Evolutionary conservation across 2,888 invertebrate species (phyloP).

Genomic region (Thereva unica): DNA sequence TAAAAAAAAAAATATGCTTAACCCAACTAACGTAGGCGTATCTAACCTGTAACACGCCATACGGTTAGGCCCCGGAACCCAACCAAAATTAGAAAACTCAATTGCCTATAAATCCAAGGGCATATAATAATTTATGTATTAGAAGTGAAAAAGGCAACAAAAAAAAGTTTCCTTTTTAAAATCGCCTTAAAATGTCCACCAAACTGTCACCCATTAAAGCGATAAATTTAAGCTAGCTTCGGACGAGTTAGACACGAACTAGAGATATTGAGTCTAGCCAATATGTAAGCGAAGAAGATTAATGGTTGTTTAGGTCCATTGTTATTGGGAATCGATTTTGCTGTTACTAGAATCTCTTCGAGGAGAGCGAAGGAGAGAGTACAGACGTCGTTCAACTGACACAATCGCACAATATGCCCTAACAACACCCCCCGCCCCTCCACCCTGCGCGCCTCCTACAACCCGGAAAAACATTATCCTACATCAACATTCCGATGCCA

Average conservation of each 20-base stretch:
- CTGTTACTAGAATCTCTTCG: slow-evolving; percentile 41
- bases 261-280: slow-evolving; percentile 31
- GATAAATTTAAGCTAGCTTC: slow-evolving; percentile 32
- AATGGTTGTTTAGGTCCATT: slow-evolving; percentile 47
- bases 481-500: slow-evolving; percentile 36
- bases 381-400: slow-evolving; percentile 26
- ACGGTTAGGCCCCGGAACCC: no score
- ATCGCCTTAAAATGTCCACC: slow-evolving; percentile 31
- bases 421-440: no score
- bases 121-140: no score
- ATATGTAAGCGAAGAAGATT: slow-evolving; percentile 43
- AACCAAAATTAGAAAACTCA: no score
- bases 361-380: not conserved
- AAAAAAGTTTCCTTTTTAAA: slow-evolving; percentile 25
- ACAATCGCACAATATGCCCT: slow-evolving; percentile 7
- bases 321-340: slow-evolving; percentile 47
- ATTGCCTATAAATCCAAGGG: no score
- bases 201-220: slow-evolving; percentile 22
- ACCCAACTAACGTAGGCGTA: no score
- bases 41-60: no score
- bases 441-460: not conserved
- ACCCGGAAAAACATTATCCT: slow-evolving; percentile 25
- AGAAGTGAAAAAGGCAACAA: slow-evolving; percentile 9
- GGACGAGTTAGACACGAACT: slow-evolving; percentile 28
- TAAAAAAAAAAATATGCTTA: no score